Evolutionary conservation across 2,888 invertebrate species (phyloP), one percentile per base, ranked within the genome.

Genomic region (Drosophila algonquin): DNA sequence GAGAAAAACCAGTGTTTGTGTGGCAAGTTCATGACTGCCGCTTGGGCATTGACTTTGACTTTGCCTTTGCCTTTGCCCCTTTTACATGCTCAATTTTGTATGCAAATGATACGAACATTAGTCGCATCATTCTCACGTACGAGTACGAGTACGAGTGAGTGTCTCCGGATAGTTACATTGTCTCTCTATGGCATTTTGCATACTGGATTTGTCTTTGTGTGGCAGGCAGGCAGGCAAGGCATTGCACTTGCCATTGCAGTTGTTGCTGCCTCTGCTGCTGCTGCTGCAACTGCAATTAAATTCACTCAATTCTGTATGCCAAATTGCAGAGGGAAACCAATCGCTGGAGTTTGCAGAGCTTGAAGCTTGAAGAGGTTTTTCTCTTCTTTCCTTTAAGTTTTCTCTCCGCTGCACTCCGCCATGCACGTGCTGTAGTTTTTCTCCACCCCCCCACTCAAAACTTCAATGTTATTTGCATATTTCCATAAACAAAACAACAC

Each of bases 41-140:
- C 72, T 69, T 81, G 85, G 67, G 73, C 82, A 84, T 79, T 86
- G 76, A 83, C 83, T 84, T 79, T 86, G 76, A 83, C 83, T 84
- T 72, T 73, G 71, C 8, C 46, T 16, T 77, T 86, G 76, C 81
- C 83, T 84, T 72, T 73, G 71, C 8, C 46, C 21, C 45, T 46
- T 52, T 59, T 35, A 18, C 45, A 44, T 63, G 76, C 55, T 54
- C 67, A 69, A 81, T 70, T 80, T 81, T 85, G 82, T 82, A 83
- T 87, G 80, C 87, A 79, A 73, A 86, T 69, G 70, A 78, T 73
- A 80, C 73, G 75, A 51, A 77, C 80, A 85, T 71, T 72, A 72
- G 81, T 63, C 70, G 74, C 80, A 70, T 70, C 76, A 72, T 74
- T 82, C 69, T 77, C 77, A 73, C 73, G 77, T 76, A 63, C 40